Evolutionary conservation across 2,888 invertebrate species (phyloP), one percentile per base, ranked within the genome.

Genomic region (Spodoptera littoralis): DNA sequence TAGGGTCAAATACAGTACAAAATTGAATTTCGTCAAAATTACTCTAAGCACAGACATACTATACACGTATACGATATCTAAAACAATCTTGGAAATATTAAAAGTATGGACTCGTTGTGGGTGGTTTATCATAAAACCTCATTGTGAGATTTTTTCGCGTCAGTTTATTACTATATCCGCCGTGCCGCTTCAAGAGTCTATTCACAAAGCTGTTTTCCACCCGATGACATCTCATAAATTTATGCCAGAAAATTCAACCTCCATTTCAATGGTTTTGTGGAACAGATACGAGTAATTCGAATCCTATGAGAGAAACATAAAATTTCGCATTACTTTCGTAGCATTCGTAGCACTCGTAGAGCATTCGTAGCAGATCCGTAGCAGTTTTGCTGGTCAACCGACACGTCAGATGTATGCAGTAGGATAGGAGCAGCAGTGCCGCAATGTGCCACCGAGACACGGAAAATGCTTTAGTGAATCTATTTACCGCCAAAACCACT

Each of bases 391-490:
- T 77, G 76, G 69, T 81, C 75, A 76, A 71, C 68, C 57, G 62
- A 66, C 70, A 68, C 70, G 58, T 75, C 70, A 77, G 67, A 57
- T 71, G 60, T 69, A 73, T 70, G 72, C 65, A 60, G 57, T 54
- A 62, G 46, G 58, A 67, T 63, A 74, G 55, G 46, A 65, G 56
- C 48, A 73, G 60, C 63, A 60, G 55, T 68, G 71, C 81, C 82
- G 80, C 82, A 79, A 80, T 74, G 78, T 76, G 70, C 83, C 82
- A 77, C 83, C 76, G 84, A 81, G 84, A 93, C 92, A 92, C 83
- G 91, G 90, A 91, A 89, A 93, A 92, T 90, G 92, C 88, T 92
- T 89, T 92, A 92, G 90, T 82, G 88, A 86, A 89, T 90, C 89
- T 90, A 90, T 92, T 92, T 88, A 88, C 87, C 85, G 72, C 87